Evolutionary conservation across 2,113 vertebrate genomes (phyloP), one percentile per base, ranked within the genome.

Genomic region (Eulacestoma nigropectus): DNA sequence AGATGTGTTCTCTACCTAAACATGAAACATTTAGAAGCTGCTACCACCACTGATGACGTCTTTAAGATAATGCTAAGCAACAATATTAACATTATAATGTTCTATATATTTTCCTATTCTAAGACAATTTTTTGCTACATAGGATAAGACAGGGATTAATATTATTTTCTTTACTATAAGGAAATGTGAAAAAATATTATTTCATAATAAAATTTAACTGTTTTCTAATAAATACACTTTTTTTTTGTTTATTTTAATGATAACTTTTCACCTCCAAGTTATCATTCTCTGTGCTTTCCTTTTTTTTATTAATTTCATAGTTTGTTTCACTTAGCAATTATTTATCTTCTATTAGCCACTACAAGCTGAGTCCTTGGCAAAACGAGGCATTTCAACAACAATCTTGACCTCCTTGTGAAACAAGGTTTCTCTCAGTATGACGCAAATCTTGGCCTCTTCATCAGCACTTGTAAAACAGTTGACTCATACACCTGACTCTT

Each of bases 371-470:
- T 77, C 60, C 87, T 94, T 90, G 94, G 82, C 73, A 96, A 87
- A 89, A 83, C 41, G 55, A 90, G 59, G 78, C n/a, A 69, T 73
- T 95, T 95, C 82, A 85, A 50, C 32, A 89, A 49, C 70, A 90
- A 3, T 86, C 90, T 77, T 93, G 68, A 80, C 82, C 65, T 75
- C 35, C 79, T 96, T 81, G 12, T 93, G 90, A 95, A 96, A 94
- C 37, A 65, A 84, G 37, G 33, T 82, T 94, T 70, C 68, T 87
- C 44, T 87, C 63, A 42, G 65, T 50, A 46, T 95, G 96, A 95
- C 16, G 65, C 95, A 97, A 94, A 96, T 94, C 82, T 89, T 84
- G 81, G 56, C 84, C 91, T 94, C 91, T 95, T 93, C 94, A 91
- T 82, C 89, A 93, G 72, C 87, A 88, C 89, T 96, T 96, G 60